These are phyloP conservation scores for Mesorhabditis sp. DNA, from an alignment of 2,888 invertebrate genomes.

Conservation along the genomic window DNA sequence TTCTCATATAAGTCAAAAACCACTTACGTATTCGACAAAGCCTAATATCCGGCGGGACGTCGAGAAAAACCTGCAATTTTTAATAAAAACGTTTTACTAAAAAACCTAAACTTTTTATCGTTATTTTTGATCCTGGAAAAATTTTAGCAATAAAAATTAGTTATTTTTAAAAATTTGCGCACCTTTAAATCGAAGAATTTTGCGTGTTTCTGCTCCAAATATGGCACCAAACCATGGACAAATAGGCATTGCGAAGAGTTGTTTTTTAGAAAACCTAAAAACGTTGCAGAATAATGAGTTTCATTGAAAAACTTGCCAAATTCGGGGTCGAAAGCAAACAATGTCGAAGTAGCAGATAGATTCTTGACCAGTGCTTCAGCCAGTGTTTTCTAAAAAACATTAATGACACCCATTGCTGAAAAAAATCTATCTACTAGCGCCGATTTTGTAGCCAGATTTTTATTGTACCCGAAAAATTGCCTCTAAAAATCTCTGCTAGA, in stretches of 20 bases:
- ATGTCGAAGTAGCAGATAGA: no score
- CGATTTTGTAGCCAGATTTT: no score
- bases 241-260: not conserved
- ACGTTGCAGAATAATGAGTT: not conserved
- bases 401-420: no score
- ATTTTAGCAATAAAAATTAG: not conserved
- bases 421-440: no score
- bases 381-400: not conserved
- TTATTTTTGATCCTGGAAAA: not conserved
- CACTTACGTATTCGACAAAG: not conserved
- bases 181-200: not conserved
- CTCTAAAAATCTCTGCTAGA: no score
- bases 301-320: not conserved
- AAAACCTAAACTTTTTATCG: not conserved
- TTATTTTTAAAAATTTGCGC: not conserved
- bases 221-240: constrained; percentile 1
- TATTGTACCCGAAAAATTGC: no score
- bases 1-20: not conserved
- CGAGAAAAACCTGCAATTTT: not conserved
- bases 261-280: not conserved
- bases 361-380: not conserved
- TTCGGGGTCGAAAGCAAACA: no score
- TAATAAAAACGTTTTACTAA: not conserved
- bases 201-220: not conserved
- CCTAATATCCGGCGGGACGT: not conserved